Base-by-base conservation (phyloP, 2,113 vertebrate genomes). In the Eudyptes chrysolophus region DNA sequence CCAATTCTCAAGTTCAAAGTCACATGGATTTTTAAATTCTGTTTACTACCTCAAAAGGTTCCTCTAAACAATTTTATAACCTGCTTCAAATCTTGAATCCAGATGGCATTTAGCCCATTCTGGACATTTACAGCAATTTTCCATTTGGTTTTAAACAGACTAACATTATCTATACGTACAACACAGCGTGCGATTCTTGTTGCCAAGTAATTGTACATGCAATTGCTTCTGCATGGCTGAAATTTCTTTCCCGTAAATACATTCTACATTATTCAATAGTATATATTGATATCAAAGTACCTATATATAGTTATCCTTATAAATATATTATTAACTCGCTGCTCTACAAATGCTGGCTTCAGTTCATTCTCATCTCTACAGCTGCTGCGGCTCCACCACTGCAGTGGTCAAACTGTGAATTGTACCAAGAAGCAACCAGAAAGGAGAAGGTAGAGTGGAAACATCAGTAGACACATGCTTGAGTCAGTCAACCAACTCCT, bases 241-340 rank as follows among this genome's bases (percentile, higher is more conserved):
- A 93, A 75, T 85, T 62, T 90, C 89, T 92, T 96, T 96, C 84
- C 93, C 90, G 91, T 91, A 97, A 97, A 97, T 94, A 94, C 76
- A 66, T 88, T 77, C 94, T 97, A 89, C 29, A 95, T 97, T 97
- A 97, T 97, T 97, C 84, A 96, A 94, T 52, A 96, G 70, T 46
- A 94, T 93, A 81, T 92, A 93, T 81, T 92, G 91, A 93, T 96
- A 94, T 92, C 54, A 70, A 93, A 94, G 62, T 77, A 86, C 62
- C 91, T 95, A 97, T 94, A 92, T 93, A 94, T 83, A 97, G 92
- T 84, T 84, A 78, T 16, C 78, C 62, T 93, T 61, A 96, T 96
- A 97, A 97, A 97, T 96, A 86, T 92, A 77, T 96, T 87, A 95
- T 60, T 84, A 94, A 96, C 58, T 83, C 4, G 1, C 84, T 94